Conservation (phyloP, 2,888 invertebrate genomes). For the Drosophila vallismaia region DNA sequence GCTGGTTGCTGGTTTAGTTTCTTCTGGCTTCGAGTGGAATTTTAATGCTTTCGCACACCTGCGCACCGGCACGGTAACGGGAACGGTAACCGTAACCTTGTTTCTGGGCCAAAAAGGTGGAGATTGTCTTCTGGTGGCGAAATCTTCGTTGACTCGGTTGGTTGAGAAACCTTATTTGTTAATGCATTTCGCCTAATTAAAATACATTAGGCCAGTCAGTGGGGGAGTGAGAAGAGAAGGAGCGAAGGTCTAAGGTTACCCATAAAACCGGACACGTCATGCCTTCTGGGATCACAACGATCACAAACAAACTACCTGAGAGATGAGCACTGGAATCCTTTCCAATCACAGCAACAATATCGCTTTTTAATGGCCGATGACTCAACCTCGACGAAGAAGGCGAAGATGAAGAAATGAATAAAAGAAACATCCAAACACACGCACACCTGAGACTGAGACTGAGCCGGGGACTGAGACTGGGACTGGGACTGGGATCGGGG, state of each 20-base stretch:
- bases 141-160: constrained; percentile 49
- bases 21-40: constrained; percentile 68
- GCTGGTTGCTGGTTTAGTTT: constrained; percentile 59
- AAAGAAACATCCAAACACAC: constrained; percentile 54
- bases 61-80: constrained; percentile 70
- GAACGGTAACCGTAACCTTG: constrained; percentile 57
- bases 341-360: constrained; percentile 62
- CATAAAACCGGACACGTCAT: constrained; percentile 44
- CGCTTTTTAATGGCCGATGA: constrained; percentile 73
- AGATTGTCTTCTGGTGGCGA: constrained; percentile 52
- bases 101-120: constrained; percentile 70
- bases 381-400: constrained; percentile 54
- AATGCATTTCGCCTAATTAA: constrained; percentile 68
- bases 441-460: constrained; percentile 62
- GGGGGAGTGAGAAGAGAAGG: constrained; percentile 12
- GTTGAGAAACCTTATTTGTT: not conserved
- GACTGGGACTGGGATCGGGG: constrained; percentile 52
- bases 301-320: constrained; percentile 47
- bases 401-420: constrained; percentile 70
- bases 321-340: constrained; percentile 76
- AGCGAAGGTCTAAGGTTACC: constrained; percentile 34
- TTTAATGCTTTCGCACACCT: constrained; percentile 79
- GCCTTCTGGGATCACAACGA: constrained; percentile 42
- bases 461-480: constrained; percentile 21
- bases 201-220: constrained; percentile 56